A percentile compares a stretch with the other conserved stretches of the same genome.
phyloP scores from a whole-genome alignment of 2,113 vertebrate species.

The Pontoporia blainvillei region DNA sequence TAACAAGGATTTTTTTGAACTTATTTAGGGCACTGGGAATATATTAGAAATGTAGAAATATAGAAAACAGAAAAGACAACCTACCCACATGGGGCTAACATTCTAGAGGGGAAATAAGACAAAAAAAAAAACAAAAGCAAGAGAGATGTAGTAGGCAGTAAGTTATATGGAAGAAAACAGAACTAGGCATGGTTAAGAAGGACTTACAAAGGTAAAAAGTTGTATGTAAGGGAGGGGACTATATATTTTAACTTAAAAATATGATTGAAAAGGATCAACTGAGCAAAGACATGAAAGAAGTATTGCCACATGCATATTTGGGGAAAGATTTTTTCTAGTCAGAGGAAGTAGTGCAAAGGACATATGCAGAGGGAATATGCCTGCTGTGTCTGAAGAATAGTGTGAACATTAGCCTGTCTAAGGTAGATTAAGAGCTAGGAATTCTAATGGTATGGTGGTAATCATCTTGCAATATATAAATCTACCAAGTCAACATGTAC shows the following conservation, averaged over 20 bases:
- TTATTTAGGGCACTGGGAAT: neutral
- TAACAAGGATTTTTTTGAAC: neutral
- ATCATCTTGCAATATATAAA: neutral
- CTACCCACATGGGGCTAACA: neutral
- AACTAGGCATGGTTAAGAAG: neutral
- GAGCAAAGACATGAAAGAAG: neutral
- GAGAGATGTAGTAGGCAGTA: neutral
- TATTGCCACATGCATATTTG: neutral
- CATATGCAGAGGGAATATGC: neutral
- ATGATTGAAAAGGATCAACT: neutral
- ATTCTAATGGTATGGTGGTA: neutral
- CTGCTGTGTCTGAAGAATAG: neutral
- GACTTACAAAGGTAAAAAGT: neutral
- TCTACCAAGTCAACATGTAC: neutral
- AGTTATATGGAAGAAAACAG: neutral
- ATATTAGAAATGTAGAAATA: neutral
- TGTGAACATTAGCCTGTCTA: neutral
- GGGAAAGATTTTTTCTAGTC: neutral
- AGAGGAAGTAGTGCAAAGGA: neutral
- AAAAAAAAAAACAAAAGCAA: neutral
- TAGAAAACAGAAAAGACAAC: neutral
- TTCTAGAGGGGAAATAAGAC: neutral
- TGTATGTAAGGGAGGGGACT: neutral
- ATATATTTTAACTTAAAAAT: neutral
- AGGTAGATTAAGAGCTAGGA: neutral